Evolutionary conservation across 2,113 vertebrate genomes (phyloP), one percentile per base, ranked within the genome.

Genomic region (Cynoglossus semilaevis): DNA sequence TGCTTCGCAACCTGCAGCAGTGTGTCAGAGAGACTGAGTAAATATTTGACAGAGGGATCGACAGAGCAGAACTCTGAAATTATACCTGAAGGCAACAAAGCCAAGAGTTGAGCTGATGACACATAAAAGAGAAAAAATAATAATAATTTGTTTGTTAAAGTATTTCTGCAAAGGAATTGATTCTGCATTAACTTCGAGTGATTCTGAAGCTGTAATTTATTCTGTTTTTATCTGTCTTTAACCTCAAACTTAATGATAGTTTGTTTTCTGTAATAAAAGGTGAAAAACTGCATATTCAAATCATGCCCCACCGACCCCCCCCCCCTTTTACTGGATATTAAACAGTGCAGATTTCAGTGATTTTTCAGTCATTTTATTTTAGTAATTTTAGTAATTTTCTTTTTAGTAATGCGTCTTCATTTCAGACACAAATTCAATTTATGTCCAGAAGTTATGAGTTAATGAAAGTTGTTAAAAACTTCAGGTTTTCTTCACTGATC

Each of bases 341-440:
- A n/a, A n/a, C n/a, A n/a, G n/a, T n/a, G n/a, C n/a, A n/a, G n/a
- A n/a, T n/a, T n/a, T n/a, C n/a, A n/a, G n/a, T n/a, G n/a, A 29
- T 29, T 29, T 29, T 2, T 29, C 22, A 29, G 22, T 29, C 22
- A 6, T 29, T 29, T 2, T n/a, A n/a, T n/a, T n/a, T n/a, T n/a
- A n/a, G n/a, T n/a, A n/a, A n/a, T n/a, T n/a, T n/a, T n/a, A n/a
- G n/a, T n/a, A n/a, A n/a, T n/a, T n/a, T n/a, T n/a, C n/a, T 19
- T 67, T 80, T 80, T 77, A 72, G 70, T 51, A 42, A 55, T 1
- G 3, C 7, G 14, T 62, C 78, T 69, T 79, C 19, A 75, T 63
- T 57, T 53, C 17, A 36, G 77, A 77, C 45, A 54, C 17, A 72
- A 77, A 79, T 50, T 82, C 73, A 63, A 82, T 82, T 73, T 18